Percentiles rank a stretch among this genome's conserved stretches.
Conservation (phyloP, 2,797 vertebrate genomes). For the Paramormyrops hopkinsi region DNA sequence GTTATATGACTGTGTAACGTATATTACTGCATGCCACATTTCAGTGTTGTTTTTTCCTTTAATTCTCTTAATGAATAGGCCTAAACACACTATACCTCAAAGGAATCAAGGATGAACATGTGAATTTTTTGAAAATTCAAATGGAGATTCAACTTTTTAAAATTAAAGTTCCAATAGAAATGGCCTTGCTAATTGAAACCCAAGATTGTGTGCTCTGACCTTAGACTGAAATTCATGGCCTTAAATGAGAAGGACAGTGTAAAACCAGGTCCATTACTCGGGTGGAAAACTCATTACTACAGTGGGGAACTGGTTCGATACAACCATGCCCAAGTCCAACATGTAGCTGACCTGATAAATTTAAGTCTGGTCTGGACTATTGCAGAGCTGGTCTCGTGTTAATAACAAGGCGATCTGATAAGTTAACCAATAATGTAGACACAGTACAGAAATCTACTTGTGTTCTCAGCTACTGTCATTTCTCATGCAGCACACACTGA, state of each 20-base stretch:
- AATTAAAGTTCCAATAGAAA: not conserved
- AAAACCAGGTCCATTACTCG: not conserved
- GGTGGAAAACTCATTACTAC: constrained; percentile 8
- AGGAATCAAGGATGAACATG: not conserved
- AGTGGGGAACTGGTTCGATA: not conserved
- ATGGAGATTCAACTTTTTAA: not conserved
- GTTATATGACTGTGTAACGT: not conserved
- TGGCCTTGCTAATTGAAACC: not conserved
- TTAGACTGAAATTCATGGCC: not conserved
- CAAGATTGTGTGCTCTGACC: constrained; percentile 1
- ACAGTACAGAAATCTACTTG: not conserved
- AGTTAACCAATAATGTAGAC: constrained; percentile 6
- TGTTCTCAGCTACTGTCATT: not conserved
- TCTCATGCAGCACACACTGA: not conserved
- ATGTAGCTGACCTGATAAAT: constrained; percentile 4
- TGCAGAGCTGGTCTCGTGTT: not conserved
- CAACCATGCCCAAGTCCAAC: not conserved
- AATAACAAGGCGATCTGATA: not conserved
- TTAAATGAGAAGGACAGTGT: not conserved
- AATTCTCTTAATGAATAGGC: not conserved
- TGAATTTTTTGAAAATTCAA: not conserved
- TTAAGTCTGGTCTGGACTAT: constrained; percentile 3
- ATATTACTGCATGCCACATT: not conserved
- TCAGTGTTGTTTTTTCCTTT: not conserved
- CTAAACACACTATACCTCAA: not conserved